phyloP scores from a whole-genome alignment of 2,797 vertebrate genomes.

The Gambelia wislizenii region DNA sequence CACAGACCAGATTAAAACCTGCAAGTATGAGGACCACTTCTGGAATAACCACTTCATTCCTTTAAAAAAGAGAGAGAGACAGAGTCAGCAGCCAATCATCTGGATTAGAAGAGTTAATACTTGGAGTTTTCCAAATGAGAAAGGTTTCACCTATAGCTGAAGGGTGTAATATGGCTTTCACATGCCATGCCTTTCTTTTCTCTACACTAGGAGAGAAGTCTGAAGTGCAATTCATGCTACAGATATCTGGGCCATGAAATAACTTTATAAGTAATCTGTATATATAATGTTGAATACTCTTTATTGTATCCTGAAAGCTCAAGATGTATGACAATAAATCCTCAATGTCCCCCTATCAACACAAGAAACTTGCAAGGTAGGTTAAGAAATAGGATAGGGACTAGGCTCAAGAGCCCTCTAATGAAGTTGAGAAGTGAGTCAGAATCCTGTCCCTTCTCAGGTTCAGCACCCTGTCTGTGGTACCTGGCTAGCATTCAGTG shows the following conservation, averaged over 20 bases:
- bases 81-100: neutral
- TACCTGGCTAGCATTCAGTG: neutral
- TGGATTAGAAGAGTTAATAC: neutral
- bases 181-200: neutral
- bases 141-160: neutral
- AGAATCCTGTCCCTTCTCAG: neutral
- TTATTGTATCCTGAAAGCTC: neutral
- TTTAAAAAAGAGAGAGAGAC: neutral
- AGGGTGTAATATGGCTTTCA: neutral
- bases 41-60: neutral
- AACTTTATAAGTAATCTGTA: too few relatives aligned
- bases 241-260: too few relatives aligned
- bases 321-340: neutral
- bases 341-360: neutral
- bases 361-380: neutral
- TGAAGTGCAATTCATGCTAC: too few relatives aligned
- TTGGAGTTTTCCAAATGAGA: neutral
- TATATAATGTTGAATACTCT: too few relatives aligned
- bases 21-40: neutral
- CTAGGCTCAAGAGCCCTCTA: neutral
- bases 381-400: neutral
- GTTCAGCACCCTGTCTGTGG: neutral
- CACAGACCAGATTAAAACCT: neutral
- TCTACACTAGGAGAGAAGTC: neutral
- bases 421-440: neutral